Conservation (phyloP, 2,888 invertebrate genomes). For the Ormia ochracea region DNA sequence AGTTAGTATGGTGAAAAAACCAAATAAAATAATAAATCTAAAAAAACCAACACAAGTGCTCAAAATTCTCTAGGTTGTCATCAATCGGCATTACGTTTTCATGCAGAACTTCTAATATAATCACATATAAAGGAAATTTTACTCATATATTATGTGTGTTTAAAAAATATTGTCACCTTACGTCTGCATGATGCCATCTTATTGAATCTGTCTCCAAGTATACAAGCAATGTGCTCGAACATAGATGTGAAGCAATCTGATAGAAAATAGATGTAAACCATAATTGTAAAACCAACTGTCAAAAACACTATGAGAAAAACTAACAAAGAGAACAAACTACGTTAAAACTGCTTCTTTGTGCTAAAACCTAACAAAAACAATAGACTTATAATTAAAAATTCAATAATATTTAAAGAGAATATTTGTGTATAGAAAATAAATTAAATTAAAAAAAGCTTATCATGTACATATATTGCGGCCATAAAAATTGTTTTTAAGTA, state of each 20-base stretch:
- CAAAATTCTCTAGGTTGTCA: no score
- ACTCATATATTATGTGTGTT: no score
- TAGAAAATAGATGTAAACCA: neutral
- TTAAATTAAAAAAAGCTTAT: neutral
- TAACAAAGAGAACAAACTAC: slow-evolving; percentile 18
- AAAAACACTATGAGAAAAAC: slow-evolving; percentile 24
- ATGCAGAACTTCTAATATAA: no score
- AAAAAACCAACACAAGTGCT: no score
- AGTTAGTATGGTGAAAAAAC: no score
- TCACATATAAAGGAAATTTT: no score
- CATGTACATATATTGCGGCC: neutral
- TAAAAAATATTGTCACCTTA: no score
- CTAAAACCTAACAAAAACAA: slow-evolving; percentile 50
- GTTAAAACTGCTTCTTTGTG: no score
- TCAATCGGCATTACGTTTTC: no score
- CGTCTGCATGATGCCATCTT: no score
- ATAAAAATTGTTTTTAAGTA: neutral
- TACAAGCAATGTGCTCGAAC: neutral
- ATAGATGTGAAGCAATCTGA: slow-evolving; percentile 10
- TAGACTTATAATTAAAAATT: slow-evolving; percentile 43
- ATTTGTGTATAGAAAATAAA: neutral
- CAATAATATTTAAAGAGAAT: slow-evolving; percentile 11
- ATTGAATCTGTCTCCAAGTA: neutral
- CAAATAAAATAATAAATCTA: no score
- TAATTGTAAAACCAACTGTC: slow-evolving; percentile 23